Base-by-base conservation (phyloP, 2,888 invertebrate genomes). In the Stenodema calcarata region DNA sequence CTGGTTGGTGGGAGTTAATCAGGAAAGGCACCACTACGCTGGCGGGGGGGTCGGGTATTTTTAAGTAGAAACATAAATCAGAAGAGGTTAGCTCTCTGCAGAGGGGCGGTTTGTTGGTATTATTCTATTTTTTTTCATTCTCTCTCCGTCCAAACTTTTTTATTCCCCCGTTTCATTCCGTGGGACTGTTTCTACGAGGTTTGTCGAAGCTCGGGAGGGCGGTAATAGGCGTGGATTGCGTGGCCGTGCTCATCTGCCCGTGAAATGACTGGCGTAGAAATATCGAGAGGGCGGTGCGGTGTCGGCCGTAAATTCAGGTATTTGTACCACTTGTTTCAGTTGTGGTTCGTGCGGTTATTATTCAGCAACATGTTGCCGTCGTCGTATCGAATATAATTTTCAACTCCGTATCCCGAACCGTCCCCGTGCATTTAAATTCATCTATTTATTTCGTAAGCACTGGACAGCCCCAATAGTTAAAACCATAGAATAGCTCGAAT, bases 31-130 rank as follows among this genome's bases (percentile, higher is more conserved):
- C 62, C 62, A 12, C 62, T 23, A 62, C 23, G 42, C n/a, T n/a
- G 80, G 27, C 27, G 30, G 27, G 70, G 42, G 69, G 73, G 73
- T 23, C 9, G 75, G 84, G 84, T 47, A 73, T 84, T 84, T 84
- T 84, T 84, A 84, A 84, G 84, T 84, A 84, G 84, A 75, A 84
- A 75, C 28, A 84, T 84, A 84, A 84, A 84, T 84, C 84, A 84
- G 84, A 84, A 80, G 80, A 54, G 47, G 84, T 82, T 82, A 42
- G 78, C 44, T 44, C 44, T 44, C 18, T 76, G 3, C 47, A 12
- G 23, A 6, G 44, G 44, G 42, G 2, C 41, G 75, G 18, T 14
- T 82, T 82, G n/a, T n/a, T n/a, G n/a, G n/a, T 62, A 69, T 69
- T 82, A n/a, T n/a, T 78, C 44, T 44, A 27, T 6, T 44, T 78